A percentile compares a stretch with the other conserved stretches of the same genome.
Evolutionary conservation across 2,797 vertebrate genomes (phyloP).

Genomic region (Oreonectes daqikongensis): DNA sequence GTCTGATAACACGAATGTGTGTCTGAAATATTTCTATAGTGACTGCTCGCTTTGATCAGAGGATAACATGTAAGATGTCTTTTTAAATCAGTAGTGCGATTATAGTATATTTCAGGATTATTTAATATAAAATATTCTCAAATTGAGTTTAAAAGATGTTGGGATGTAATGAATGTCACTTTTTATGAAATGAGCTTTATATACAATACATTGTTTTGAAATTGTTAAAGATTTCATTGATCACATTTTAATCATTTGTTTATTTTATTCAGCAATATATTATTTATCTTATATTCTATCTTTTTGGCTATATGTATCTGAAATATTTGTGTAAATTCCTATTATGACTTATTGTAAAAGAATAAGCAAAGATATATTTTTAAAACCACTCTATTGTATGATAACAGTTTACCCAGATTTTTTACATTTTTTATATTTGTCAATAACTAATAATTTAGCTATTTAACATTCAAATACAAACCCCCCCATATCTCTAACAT

Average conservation of each 20-base stretch:
- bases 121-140: neutral
- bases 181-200: too few relatives aligned
- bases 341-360: neutral
- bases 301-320: neutral
- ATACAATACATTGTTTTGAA: neutral
- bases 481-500: too few relatives aligned
- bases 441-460: neutral
- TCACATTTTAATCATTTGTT: neutral
- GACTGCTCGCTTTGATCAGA: neutral
- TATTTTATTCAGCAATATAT: too few relatives aligned
- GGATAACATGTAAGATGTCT: neutral
- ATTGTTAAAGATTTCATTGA: neutral
- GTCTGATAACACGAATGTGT: conserved; percentile 22
- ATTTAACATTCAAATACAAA: neutral
- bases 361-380: neutral
- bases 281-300: too few relatives aligned
- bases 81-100: neutral
- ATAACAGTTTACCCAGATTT: neutral
- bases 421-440: neutral
- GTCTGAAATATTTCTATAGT: neutral
- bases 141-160: neutral
- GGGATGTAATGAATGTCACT: too few relatives aligned
- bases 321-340: neutral
- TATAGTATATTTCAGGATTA: neutral
- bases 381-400: neutral